Evolutionary conservation across 1,140 invertebrate genomes (phyloP).

Genomic region (Trialeurodes vaporariorum): DNA sequence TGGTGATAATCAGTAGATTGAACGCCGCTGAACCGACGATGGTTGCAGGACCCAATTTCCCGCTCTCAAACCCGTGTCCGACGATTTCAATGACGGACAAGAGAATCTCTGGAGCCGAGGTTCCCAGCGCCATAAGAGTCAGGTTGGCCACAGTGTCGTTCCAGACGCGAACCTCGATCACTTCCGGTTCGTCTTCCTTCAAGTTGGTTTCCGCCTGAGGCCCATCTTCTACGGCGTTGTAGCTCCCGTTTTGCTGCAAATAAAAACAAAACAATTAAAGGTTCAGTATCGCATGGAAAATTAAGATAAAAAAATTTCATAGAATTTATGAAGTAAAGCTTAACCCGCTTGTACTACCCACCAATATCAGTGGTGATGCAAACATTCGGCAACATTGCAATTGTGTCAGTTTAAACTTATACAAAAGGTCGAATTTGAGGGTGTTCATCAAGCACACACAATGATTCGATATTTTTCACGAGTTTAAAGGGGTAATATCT

Average conservation of each 20-base stretch:
- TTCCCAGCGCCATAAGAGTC: slow-evolving; percentile 51
- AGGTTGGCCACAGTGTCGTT: slow-evolving; percentile 56
- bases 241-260: slow-evolving; percentile 22
- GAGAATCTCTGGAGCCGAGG: slow-evolving; percentile 47
- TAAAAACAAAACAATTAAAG: no score
- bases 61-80: slow-evolving; percentile 40
- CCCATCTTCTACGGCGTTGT: slow-evolving; percentile 16
- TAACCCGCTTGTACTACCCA: no score
- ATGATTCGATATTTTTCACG: no score
- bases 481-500: no score
- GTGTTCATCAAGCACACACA: no score
- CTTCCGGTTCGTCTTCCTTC: slow-evolving; percentile 28
- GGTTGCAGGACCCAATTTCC: slow-evolving; percentile 47
- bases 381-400: no score
- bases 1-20: slow-evolving; percentile 47
- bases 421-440: no score
- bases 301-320: no score
- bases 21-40: slow-evolving; percentile 57
- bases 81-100: slow-evolving; percentile 49
- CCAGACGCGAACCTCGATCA: slow-evolving; percentile 39
- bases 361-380: no score
- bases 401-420: no score
- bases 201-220: slow-evolving; percentile 16
- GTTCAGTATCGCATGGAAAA: no score
- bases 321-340: no score